Evolutionary conservation across 2,797 vertebrate species (phyloP).

Genomic region (Alca torda): DNA sequence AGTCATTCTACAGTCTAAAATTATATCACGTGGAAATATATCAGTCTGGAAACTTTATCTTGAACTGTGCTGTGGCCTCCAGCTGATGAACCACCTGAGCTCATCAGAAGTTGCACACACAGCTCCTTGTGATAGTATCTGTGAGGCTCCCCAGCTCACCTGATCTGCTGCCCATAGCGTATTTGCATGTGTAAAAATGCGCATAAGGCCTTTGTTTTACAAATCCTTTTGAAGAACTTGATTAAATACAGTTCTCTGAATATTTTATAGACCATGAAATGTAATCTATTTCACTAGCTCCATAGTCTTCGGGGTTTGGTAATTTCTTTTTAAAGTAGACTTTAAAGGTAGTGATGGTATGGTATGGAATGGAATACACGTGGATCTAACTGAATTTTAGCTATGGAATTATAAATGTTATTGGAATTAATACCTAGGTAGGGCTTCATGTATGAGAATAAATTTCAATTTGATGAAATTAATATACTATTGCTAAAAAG

Average conservation of each 20-base stretch:
- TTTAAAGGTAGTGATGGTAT: not conserved
- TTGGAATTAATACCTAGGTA: not conserved
- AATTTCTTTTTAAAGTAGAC: not conserved
- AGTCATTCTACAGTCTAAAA: not conserved
- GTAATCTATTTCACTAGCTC: not conserved
- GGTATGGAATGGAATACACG: not conserved
- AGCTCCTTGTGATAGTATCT: not conserved
- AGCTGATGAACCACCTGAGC: not conserved
- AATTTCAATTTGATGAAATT: not conserved
- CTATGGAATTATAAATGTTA: not conserved
- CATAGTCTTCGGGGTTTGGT: not conserved
- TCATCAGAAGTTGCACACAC: not conserved
- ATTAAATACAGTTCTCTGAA: not conserved
- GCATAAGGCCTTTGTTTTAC: not conserved
- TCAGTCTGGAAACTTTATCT: not conserved
- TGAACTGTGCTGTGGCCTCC: not conserved
- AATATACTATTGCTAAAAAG: not conserved
- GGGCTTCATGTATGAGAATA: accelerated
- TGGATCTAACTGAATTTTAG: not conserved
- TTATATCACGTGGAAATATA: not conserved
- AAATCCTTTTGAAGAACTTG: not conserved
- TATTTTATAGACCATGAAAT: not conserved
- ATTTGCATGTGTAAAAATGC: not conserved
- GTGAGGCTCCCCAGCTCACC: not conserved
- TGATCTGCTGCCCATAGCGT: not conserved